Conservation (phyloP, 2,888 invertebrate species). For the Xylocampa areola region DNA sequence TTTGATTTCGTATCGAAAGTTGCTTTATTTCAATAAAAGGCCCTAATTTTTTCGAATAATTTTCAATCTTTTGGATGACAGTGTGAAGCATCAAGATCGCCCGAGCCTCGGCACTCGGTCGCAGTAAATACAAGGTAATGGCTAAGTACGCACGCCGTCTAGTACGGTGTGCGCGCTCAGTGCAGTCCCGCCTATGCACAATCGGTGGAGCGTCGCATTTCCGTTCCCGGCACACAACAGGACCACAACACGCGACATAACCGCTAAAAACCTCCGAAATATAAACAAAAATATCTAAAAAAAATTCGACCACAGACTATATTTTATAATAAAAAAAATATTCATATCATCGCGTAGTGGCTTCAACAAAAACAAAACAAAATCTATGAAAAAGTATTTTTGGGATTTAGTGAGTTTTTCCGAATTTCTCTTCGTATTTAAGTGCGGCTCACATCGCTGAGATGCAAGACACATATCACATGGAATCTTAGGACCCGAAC, state of each 20-base stretch:
- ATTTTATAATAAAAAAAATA: slow-evolving; percentile 81
- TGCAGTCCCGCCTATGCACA: slow-evolving; percentile 90
- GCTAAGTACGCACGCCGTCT: slow-evolving; percentile 89
- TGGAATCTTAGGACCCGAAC: slow-evolving; percentile 88
- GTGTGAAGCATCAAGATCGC: slow-evolving; percentile 78
- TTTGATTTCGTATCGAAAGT: not conserved
- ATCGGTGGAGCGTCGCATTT: slow-evolving; percentile 87
- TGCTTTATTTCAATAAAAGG: not conserved
- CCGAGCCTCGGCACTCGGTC: slow-evolving; percentile 70
- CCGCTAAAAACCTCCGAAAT: slow-evolving; percentile 85
- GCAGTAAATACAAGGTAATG: slow-evolving; percentile 90
- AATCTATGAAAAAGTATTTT: slow-evolving; percentile 64
- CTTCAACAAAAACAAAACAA: slow-evolving; percentile 56
- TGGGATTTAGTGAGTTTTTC: slow-evolving; percentile 82
- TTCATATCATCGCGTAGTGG: slow-evolving; percentile 71
- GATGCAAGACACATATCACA: slow-evolving; percentile 86
- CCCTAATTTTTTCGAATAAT: not conserved
- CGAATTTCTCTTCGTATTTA: slow-evolving; percentile 76
- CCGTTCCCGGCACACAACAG: slow-evolving; percentile 78
- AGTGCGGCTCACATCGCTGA: slow-evolving; percentile 69
- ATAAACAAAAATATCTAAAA: slow-evolving; percentile 71
- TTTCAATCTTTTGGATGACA: slow-evolving; percentile 16
- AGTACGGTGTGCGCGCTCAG: slow-evolving; percentile 88
- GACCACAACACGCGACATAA: slow-evolving; percentile 85
- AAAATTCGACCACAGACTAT: slow-evolving; percentile 82